Base-by-base conservation (phyloP, 64 coral and sea anemone genomes). In the Porites lutea region DNA sequence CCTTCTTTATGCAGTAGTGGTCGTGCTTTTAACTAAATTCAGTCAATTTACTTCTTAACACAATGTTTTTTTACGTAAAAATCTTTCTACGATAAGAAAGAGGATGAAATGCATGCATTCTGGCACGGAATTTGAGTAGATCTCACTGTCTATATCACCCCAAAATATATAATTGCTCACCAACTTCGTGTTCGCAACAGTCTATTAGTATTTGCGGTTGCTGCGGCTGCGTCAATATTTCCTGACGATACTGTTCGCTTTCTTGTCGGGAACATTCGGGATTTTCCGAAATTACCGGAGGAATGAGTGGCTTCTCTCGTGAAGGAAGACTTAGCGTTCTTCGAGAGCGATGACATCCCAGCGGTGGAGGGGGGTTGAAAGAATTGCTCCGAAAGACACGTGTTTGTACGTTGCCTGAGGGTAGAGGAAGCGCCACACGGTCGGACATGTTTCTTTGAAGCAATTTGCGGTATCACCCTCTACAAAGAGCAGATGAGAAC, bases 281-380 rank as follows among this genome's bases (percentile, higher is more conserved):
- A 82, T 45, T 94, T 67, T 89, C 79, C 49, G 71, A 71, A 58
- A 76, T 75, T 5, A 16, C 67, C 11, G 86, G 92, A 2, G 86
- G 92, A 85, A 94, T 94, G 9, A 52, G 47, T 3, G 92, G 92
- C 48, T 94, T 94, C 18, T 94, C 92, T 50, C 92, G 78, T 19
- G 78, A 72, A n/a, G 92, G 92, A 50, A 94, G 88, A 57, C 92
- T 94, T 5, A 94, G 82, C 0, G 92, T 94, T 85, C 92, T 65
- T 44, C 92, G 27, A 10, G 92, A 94, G 13, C 92, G 87, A 78
- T 84, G 92, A 10, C 44, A 53, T 5, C 63, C 48, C 6, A 89
- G 78, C n/a, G 87, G 75, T 2, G 92, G 87, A 46, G 87, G 87
- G 8, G 78, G 78, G 58, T 89, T 84, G 16, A 83, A 94, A 3